These are phyloP conservation scores for Caenorhabditis remanei DNA, from an alignment of 1,140 invertebrate species.

Conservation along the genomic window DNA sequence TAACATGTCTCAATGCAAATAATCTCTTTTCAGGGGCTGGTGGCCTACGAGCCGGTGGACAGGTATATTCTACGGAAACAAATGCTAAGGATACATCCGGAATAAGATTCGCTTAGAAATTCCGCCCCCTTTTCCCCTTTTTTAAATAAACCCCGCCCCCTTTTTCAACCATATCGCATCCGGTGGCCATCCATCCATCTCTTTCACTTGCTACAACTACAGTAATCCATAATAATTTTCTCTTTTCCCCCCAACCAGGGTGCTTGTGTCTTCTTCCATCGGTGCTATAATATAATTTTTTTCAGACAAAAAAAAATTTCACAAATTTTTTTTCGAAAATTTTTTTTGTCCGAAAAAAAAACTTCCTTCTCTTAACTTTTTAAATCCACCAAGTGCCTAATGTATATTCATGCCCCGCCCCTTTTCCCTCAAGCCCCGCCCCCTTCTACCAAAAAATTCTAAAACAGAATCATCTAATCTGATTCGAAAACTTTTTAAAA, in stretches of 20 bases:
- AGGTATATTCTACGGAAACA: constrained; percentile 64
- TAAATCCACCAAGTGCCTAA: constrained; percentile 8
- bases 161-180: constrained; percentile 44
- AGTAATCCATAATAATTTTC: neutral
- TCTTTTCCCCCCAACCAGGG: neutral
- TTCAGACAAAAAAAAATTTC: neutral
- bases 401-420: constrained; percentile 13
- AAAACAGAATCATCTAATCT: constrained; percentile 20
- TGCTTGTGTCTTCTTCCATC: constrained; percentile 49
- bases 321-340: neutral
- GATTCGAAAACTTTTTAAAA: constrained; percentile 16
- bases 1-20: neutral
- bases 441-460: neutral
- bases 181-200: constrained; percentile 42
- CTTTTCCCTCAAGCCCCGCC: neutral
- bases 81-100: constrained; percentile 67
- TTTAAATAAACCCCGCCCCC: too few species aligned
- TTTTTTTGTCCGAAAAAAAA: neutral
- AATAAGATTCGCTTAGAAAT: constrained; percentile 55
- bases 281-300: constrained; percentile 4
- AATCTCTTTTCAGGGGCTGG: constrained; percentile 63
- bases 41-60: constrained; percentile 66
- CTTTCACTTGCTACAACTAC: constrained; percentile 6
- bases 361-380: neutral
- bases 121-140: neutral